Base-by-base conservation (phyloP, 2,797 vertebrate genomes). In the Myioborus miniatus region DNA sequence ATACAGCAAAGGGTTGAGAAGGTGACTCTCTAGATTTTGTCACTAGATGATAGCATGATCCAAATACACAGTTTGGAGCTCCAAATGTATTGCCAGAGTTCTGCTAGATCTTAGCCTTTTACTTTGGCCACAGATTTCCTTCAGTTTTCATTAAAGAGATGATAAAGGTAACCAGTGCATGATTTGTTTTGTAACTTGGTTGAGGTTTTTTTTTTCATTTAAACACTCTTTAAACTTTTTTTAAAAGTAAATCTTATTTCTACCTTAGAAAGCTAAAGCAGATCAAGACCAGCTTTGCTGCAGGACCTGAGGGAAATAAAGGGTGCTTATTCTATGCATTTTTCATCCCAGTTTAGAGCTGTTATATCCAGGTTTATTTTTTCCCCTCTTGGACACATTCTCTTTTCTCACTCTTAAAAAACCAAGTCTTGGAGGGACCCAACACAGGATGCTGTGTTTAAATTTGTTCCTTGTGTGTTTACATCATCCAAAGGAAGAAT, bases 231-330 rank as follows among this genome's bases (percentile, higher is more conserved):
- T 7, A 68, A 53, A 6, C 1, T 15, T 63, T 63, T 11, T 0
- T 36, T 6, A 0, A 6, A 86, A 60, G 17, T 22, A 41, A 65
- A 53, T 46, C 5, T 37, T 65, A 10, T 14, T 71, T 80, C 90
- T 84, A 36, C 36, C 36, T 59, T 23, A 64, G 69, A 85, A 92
- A 83, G 34, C 34, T 52, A 55, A 75, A 46, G 27, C 34, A 89
- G 37, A 72, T 55, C 17, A 83, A 74, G 29, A 17, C 34, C 71
- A 85, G 39, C 16, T 89, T 86, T 67, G 36, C 59, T 78, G 55
- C n/a, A 82, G 41, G 39, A 78, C 65, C 59, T 72, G 19, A 43
- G 90, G 74, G 76, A 95, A 93, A 97, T 74, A 86, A 94, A 68
- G 34, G 72, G 76, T 83, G 50, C 36, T 90, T 83, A 55, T 70